These are phyloP conservation scores for Pseudobourletiella spinata DNA, from an alignment of 1,140 invertebrate species.

Conservation along the genomic window DNA sequence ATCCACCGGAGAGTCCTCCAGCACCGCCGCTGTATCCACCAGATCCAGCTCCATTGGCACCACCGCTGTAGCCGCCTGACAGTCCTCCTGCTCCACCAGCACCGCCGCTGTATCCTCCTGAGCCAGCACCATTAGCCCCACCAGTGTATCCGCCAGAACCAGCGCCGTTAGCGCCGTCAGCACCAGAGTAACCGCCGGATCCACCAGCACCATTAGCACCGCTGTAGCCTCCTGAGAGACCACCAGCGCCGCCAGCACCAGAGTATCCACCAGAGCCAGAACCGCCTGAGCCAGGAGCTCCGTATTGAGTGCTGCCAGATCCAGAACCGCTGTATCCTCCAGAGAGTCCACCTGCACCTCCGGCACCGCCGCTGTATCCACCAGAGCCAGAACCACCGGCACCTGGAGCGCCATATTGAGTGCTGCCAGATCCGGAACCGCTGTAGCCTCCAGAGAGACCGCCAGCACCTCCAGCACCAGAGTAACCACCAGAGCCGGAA, in stretches of 20 bases:
- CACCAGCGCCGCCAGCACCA: too few relatives aligned
- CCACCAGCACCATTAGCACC: slow-evolving; percentile 27
- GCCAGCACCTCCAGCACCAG: too few relatives aligned
- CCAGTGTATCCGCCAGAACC: neutral
- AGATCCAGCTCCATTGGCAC: slow-evolving; percentile 46
- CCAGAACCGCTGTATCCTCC: too few relatives aligned
- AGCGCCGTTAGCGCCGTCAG: neutral
- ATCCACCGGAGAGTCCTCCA: slow-evolving; percentile 44
- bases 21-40: slow-evolving; percentile 43
- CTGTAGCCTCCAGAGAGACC: slow-evolving; percentile 53
- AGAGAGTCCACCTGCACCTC: neutral
- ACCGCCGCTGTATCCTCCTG: slow-evolving; percentile 50
- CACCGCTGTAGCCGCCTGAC: slow-evolving; percentile 55
- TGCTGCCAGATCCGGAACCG: too few relatives aligned
- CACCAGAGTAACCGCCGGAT: neutral
- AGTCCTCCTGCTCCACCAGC: slow-evolving; percentile 44
- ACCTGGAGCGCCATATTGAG: neutral
- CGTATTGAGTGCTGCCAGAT: neutral
- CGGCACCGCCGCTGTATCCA: neutral
- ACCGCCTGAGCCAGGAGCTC: too few relatives aligned
- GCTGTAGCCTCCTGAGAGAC: neutral
- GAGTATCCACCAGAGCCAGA: neutral
- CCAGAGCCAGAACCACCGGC: neutral
- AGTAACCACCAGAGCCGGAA: too few relatives aligned
- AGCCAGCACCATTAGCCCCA: too few relatives aligned